Base-by-base conservation (phyloP, 2,888 invertebrate genomes). In the Clitarchus hookeri region DNA sequence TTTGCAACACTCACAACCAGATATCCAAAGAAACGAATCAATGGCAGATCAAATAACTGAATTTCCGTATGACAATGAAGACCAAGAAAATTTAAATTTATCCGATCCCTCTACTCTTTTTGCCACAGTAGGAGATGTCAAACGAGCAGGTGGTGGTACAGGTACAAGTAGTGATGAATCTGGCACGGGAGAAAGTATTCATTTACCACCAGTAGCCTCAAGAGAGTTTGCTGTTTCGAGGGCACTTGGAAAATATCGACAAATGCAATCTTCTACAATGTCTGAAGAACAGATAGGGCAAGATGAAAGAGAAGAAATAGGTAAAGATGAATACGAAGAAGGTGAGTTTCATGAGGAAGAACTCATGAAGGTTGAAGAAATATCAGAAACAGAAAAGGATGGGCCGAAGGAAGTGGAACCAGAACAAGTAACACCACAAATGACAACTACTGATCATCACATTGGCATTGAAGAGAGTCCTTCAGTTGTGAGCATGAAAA, bases 171-270 rank as follows among this genome's bases (percentile, higher is more conserved):
- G 94, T 36, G 95, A 95, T 88, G 95, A 95, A 90, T 92, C 93
- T 27, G 89, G 85, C 13, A 85, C 86, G 4, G 87, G 85, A 19
- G 89, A 89, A 36, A 89, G 88, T n/a, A 90, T 92, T 0, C 91
- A 91, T 88, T 91, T 93, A 80, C 93, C 93, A 6, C 92, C 93
- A n/a, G 93, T 94, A n/a, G 91, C 95, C 25, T 95, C 96, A 16
- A 96, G 96, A 94, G 97, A 97, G 90, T 97, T 97, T 91, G 96
- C 96, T 0, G 97, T 96, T 0, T 96, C 96, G 0, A 92, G 96
- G 90, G 96, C 96, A 0, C 91, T 97, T 44, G 96, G 96, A 44
- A 96, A 96, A 91, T 97, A 96, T 90, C 93, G 96, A 83, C 93
- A 96, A 88, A 93, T 95, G 88, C 95, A 96, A 89, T 95, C 95